These are phyloP conservation scores for Electrona antarctica DNA, from an alignment of 2,113 vertebrate genomes.

Conservation along the genomic window DNA sequence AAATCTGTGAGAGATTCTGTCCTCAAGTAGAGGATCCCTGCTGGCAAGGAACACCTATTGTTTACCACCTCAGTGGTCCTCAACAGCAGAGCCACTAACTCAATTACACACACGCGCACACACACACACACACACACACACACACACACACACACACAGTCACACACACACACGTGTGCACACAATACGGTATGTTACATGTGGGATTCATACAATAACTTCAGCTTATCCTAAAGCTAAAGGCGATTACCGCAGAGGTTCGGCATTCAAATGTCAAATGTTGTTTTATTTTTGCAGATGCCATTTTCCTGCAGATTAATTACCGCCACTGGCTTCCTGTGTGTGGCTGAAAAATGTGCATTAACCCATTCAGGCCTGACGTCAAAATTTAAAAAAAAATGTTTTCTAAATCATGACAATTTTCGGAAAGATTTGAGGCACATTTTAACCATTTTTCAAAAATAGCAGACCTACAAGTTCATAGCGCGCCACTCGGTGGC, in stretches of 20 bases:
- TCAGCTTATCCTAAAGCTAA: too few species aligned
- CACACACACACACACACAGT: constrained; percentile 18
- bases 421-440: too few species aligned
- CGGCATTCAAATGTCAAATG: too few species aligned
- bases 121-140: constrained; percentile 18
- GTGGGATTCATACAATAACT: too few species aligned
- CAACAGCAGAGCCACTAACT: constrained; percentile 44
- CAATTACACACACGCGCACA: constrained; percentile 44
- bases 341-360: neutral
- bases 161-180: constrained; percentile 10
- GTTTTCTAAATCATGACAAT: too few species aligned
- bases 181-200: too few species aligned
- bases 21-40: constrained; percentile 42
- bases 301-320: neutral
- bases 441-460: too few species aligned
- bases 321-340: neutral
- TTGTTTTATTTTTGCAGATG: neutral
- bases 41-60: constrained; percentile 37
- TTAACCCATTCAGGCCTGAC: too few species aligned
- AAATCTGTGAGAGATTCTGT: constrained; percentile 56
- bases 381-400: too few species aligned
- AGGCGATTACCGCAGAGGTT: too few species aligned
- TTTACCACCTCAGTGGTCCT: constrained; percentile 35
- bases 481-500: too few species aligned
- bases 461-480: too few species aligned